Evolutionary conservation across 1,140 invertebrate species (phyloP), one percentile per base, ranked within the genome.

Genomic region (Geopemphigus sp.): DNA sequence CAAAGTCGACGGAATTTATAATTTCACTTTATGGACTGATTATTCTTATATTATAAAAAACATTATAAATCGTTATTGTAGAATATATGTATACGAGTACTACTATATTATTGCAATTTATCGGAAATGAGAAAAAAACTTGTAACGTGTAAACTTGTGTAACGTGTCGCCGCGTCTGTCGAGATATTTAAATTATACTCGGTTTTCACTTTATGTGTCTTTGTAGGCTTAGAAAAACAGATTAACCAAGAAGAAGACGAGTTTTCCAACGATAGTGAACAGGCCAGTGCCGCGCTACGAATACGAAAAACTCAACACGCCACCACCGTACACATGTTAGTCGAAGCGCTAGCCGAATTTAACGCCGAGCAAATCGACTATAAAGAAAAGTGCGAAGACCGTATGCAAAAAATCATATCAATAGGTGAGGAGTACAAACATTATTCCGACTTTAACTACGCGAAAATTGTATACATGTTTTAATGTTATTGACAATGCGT

Each of bases 351-450:
- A 32, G 81, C 81, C 14, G 80, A 82, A 26, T 84, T 84, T 64
- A 84, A 84, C 47, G 56, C 80, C 8, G 83, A 83, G 68, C 83
- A 84, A 47, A 81, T 83, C 11, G 82, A 84, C 61, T 84, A 84
- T 73, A 84, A 82, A 59, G 83, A 84, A 56, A 83, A 83, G 57
- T 84, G 83, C 68, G 81, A 82, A 45, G 83, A 84, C 61, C 80
- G 83, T 24, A 84, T 84, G 50, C 81, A 83, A 29, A 82, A 83
- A 68, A 82, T 84, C 32, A 73, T 83, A 19, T 82, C 82, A 19
- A 83, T 84, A 82, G 83, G 83, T 84, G 64, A 24, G 14, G n/a
- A 29, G 29, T 32, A n/a, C n/a, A 5, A 11, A 63, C n/a, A 57
- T 24, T 19, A 8, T 26, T 61, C 24, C 32, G 32, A 8, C 3